phyloP scores from a whole-genome alignment of 2,797 vertebrate species.

The Muscicapa striata region DNA sequence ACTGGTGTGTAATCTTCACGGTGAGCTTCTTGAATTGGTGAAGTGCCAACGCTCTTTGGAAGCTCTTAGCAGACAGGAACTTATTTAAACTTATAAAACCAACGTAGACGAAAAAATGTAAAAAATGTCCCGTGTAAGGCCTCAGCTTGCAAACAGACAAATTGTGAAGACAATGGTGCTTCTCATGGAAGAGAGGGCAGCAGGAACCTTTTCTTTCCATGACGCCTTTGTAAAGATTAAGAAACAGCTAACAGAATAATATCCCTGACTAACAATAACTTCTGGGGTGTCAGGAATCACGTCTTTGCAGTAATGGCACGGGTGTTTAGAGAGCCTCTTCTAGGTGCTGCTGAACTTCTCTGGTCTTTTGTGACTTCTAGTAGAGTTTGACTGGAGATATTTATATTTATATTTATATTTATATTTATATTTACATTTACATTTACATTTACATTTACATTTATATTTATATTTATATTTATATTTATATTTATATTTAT shows the following conservation, averaged over 20 bases:
- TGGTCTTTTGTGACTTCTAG: not conserved
- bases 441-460: no score
- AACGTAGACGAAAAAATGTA: constrained; percentile 61
- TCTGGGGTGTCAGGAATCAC: not conserved
- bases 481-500: no score
- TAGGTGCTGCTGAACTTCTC: not conserved
- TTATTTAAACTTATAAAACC: constrained; percentile 69
- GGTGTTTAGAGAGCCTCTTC: not conserved
- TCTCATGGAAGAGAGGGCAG: constrained; percentile 19
- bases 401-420: not conserved
- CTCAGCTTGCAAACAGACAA: constrained; percentile 30
- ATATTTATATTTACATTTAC: no score
- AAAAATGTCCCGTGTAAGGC: constrained; percentile 65
- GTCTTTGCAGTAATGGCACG: not conserved
- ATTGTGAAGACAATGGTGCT: constrained; percentile 33
- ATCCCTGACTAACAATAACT: not conserved
- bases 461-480: not conserved
- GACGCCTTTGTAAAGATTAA: not conserved
- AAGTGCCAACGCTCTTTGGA: constrained; percentile 42
- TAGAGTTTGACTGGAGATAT: not conserved
- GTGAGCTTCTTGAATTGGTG: constrained; percentile 40
- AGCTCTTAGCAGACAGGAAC: constrained; percentile 63
- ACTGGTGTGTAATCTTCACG: constrained; percentile 54
- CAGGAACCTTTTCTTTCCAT: not conserved
- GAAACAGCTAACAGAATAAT: not conserved